These are phyloP conservation scores for Drosophila diplacantha DNA, from an alignment of 2,888 invertebrate genomes.

Conservation along the genomic window DNA sequence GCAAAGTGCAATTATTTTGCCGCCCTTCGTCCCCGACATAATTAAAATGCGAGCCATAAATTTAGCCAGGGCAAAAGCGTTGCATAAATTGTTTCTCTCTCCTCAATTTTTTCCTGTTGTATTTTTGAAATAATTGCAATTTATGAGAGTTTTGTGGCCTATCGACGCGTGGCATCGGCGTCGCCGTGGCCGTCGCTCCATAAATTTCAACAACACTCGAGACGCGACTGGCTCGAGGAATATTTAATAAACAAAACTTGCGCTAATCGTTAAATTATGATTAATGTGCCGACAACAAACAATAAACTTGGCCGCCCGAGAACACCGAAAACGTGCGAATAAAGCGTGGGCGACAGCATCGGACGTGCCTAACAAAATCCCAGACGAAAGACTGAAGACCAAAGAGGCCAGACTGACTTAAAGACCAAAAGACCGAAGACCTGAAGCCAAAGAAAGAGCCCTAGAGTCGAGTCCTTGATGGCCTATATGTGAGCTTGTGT, in stretches of 20 bases:
- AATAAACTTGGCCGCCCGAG: constrained; percentile 32
- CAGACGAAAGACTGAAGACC: constrained; percentile 22
- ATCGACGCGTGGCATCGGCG: constrained; percentile 49
- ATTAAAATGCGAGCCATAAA: constrained; percentile 29
- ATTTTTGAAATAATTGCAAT: constrained; percentile 50
- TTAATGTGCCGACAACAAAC: constrained; percentile 68
- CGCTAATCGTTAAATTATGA: constrained; percentile 73
- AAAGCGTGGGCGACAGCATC: constrained; percentile 27
- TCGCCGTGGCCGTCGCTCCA: constrained; percentile 14
- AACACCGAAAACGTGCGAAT: constrained; percentile 43
- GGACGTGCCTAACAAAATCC: constrained; percentile 36
- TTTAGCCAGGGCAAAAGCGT: constrained; percentile 7
- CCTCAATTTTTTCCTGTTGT: not conserved
- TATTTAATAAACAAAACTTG: constrained; percentile 63
- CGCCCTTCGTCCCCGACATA: constrained; percentile 2
- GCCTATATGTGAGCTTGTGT: constrained; percentile 1
- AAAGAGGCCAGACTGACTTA: constrained; percentile 8
- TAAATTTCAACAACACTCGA: constrained; percentile 37
- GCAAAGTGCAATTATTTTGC: constrained; percentile 16
- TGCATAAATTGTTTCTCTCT: constrained; percentile 18
- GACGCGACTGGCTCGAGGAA: constrained; percentile 25
- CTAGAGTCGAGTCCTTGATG: constrained; percentile 21
- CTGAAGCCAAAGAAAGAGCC: constrained; percentile 7
- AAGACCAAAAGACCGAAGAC: constrained; percentile 14
- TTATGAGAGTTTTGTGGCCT: constrained; percentile 48